Conservation (phyloP, 2,797 vertebrate species). For the Poeciliopsis turneri region DNA sequence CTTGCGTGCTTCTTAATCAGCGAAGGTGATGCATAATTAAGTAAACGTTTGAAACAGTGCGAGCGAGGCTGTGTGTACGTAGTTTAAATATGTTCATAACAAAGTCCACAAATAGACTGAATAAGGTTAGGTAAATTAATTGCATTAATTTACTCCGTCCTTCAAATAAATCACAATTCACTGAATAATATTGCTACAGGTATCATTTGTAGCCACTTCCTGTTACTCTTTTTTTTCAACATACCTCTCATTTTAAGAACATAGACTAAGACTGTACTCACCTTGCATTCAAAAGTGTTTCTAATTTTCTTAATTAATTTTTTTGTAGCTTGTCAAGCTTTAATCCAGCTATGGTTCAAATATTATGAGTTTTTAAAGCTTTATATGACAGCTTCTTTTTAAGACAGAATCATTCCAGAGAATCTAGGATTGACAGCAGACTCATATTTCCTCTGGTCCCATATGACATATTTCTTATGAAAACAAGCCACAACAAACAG, state of each 20-base stretch:
- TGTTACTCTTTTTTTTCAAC: slow-evolving; percentile 12
- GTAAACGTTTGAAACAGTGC: neutral
- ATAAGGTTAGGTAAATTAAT: neutral
- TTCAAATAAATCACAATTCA: neutral
- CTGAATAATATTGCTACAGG: neutral
- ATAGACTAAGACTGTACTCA: neutral
- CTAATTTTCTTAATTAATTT: neutral
- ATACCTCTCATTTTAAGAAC: slow-evolving; percentile 2
- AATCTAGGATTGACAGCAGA: neutral
- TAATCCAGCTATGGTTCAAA: neutral
- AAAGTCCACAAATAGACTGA: slow-evolving; percentile 7
- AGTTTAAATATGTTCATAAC: slow-evolving; percentile 14
- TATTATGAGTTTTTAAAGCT: neutral
- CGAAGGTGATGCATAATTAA: neutral
- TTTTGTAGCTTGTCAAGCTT: neutral
- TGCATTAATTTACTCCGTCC: neutral
- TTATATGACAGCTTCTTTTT: neutral
- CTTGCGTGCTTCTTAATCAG: neutral
- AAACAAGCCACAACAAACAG: neutral
- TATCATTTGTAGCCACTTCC: slow-evolving; percentile 33
- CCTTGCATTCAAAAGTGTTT: neutral
- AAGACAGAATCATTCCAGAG: neutral
- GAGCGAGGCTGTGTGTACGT: neutral
- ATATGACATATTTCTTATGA: neutral
- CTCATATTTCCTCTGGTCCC: neutral